Evolutionary conservation across 2,797 vertebrate genomes (phyloP), one percentile per base, ranked within the genome.

Genomic region (Serranus cabrilla): DNA sequence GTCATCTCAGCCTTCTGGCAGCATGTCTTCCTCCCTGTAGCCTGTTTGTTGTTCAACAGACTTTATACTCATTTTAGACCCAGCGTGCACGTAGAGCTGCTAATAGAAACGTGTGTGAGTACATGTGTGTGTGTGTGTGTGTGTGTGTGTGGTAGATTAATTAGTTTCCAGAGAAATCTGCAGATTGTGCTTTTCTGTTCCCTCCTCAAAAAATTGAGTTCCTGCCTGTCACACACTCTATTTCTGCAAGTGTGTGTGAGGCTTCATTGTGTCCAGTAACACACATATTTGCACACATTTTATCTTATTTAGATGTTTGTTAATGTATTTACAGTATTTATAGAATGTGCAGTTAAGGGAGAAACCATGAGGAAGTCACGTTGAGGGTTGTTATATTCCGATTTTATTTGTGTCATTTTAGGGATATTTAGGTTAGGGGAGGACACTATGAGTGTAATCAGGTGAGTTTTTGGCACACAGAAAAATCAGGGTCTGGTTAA

Each of bases 1-100:
- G 52, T 75, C 59, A 66, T 82, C 49, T 46, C 56, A 78, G 63
- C 49, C 54, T 62, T 75, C 81, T 87, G 83, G 85, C 89, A 86
- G 81, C 86, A 46, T 3, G n/a, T 85, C 75, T 83, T 82, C 78
- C 82, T 87, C 68, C 86, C 83, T 68, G 67, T 68, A 63, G 84
- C 73, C 86, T 85, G 66, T 82, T 84, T 88, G 78, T 87, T 87
- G 88, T 87, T 84, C 70, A 78, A 81, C 89, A 91, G 81, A 82
- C 79, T 89, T 83, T 40, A 17, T 42, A 20, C 89, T 90, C 86
- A 89, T 87, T 90, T 91, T 89, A 88, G 79, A 83, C 82, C 50
- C 88, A 83, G 86, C 59, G 52, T 89, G 88, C 81, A 88, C 25
- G 11, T 65, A 68, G 77, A 23, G 84, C 39, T 69, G 82, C 75